Evolutionary conservation across 1,140 invertebrate genomes (phyloP).

Genomic region (Idris sp.): DNA sequence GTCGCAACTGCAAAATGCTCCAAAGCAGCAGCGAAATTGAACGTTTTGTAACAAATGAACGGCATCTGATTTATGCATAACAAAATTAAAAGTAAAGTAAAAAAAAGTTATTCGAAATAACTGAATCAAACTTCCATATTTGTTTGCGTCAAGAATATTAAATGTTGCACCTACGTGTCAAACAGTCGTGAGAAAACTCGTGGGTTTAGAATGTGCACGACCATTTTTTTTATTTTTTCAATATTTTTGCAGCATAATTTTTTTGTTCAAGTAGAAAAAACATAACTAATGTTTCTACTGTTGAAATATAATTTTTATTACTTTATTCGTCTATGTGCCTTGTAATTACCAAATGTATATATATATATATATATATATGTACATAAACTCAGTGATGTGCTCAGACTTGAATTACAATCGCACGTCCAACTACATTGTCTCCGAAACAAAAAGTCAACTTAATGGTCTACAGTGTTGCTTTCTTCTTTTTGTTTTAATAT

Average conservation of each 20-base stretch:
- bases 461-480: slow-evolving; percentile 36
- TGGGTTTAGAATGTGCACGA: slow-evolving; percentile 51
- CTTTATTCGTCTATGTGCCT: slow-evolving; percentile 53
- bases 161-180: slow-evolving; percentile 50
- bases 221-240: slow-evolving; percentile 1
- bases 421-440: slow-evolving; percentile 26
- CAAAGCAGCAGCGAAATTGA: not conserved
- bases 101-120: slow-evolving; percentile 33
- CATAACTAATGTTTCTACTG: slow-evolving; percentile 38
- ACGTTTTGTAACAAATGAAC: slow-evolving; percentile 12
- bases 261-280: slow-evolving; percentile 27
- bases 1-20: not conserved
- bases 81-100: slow-evolving; percentile 18
- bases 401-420: slow-evolving; percentile 56
- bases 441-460: slow-evolving; percentile 47
- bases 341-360: slow-evolving; percentile 58
- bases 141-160: slow-evolving; percentile 33
- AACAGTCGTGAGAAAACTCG: slow-evolving; percentile 46
- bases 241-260: not conserved
- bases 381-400: slow-evolving; percentile 43
- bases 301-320: slow-evolving; percentile 61
- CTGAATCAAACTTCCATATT: slow-evolving; percentile 39
- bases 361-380: slow-evolving; percentile 23
- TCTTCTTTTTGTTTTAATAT: slow-evolving; percentile 11
- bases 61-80: not conserved